These are phyloP conservation scores for Drosophila paramelanica DNA, from an alignment of 2,888 invertebrate genomes.

Conservation along the genomic window DNA sequence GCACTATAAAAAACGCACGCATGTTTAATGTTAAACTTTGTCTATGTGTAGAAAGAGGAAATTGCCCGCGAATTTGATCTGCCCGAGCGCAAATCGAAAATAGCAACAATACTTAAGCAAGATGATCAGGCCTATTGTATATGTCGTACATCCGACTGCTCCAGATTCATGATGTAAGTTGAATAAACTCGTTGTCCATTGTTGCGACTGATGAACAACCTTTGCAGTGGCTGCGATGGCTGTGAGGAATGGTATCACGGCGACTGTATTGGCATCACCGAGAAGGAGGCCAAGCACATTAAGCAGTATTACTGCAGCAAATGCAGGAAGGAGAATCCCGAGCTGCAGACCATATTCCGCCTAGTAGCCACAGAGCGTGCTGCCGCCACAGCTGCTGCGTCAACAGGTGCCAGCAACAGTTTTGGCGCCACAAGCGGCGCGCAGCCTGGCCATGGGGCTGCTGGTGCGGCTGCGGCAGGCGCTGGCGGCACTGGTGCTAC, in stretches of 20 bases:
- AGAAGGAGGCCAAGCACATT: constrained; percentile 96
- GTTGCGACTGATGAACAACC: neutral
- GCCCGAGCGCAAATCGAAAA: constrained; percentile 95
- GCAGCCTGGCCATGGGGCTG: neutral
- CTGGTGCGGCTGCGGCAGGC: neutral
- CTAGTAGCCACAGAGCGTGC: constrained; percentile 79
- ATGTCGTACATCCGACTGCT: constrained; percentile 96
- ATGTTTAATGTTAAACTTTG: neutral
- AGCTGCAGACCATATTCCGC: constrained; percentile 87
- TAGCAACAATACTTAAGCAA: constrained; percentile 93
- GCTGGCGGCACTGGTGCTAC: neutral
- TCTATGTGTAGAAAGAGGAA: constrained; percentile 89
- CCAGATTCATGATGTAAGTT: constrained; percentile 97
- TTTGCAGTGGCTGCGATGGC: constrained; percentile 94
- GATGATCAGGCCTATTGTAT: constrained; percentile 97
- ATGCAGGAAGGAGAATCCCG: constrained; percentile 93
- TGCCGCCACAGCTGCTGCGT: constrained; percentile 44
- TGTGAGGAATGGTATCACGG: constrained; percentile 99
- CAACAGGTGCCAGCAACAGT: constrained; percentile 8
- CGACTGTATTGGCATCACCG: constrained; percentile 97
- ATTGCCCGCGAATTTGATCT: constrained; percentile 95
- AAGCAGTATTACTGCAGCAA: constrained; percentile 96
- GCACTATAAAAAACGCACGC: neutral
- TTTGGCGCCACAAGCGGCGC: constrained; percentile 16
- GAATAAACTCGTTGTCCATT: neutral